Evolutionary conservation across 1,140 invertebrate genomes (phyloP), one percentile per base, ranked within the genome.

Genomic region (Macrotrachela quadricornifera): DNA sequence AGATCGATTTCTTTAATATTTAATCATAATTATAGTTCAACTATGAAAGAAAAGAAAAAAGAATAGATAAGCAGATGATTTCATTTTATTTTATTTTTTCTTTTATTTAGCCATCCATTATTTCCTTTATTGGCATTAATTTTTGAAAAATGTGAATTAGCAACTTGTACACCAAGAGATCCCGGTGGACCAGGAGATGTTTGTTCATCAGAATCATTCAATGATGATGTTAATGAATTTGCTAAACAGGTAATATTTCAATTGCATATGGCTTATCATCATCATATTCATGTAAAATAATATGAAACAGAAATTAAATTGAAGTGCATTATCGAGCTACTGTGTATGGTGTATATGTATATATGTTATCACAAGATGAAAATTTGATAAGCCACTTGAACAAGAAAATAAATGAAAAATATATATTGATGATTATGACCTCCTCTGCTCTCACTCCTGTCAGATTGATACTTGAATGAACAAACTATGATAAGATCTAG

Each of bases 91-190:
- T 40, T n/a, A n/a, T n/a, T 17, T 52, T 52, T 30, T 40, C 3
- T 37, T 51, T 38, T 10, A 74, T 57, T 78, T 79, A 97, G 92
- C 71, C 94, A 97, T 73, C 92, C 92, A 61, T 76, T 99, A 63
- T 97, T 95, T 74, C 92, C 94, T 60, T 76, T 99, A 61, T 78
- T 99, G 70, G 87, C 90, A 58, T 77, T 96, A 64, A 94, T 99
- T 72, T 96, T 97, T 72, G 91, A 99, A 78, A 97, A 97, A 77
- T 99, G 94, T 72, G 94, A 99, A 76, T 74, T 99, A 71, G 94
- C 94, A 61, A 99, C 94, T 61, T 95, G 86, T 75, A 96, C 92
- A 62, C 91, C 91, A 42, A 76, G 91, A 55, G 91, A 96, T 71
- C 85, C 88, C 1, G 83, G 86, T 57, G 85, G 92, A 56, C 85